Conservation (phyloP, 2,888 invertebrate genomes). For the Listrodromus nycthemerus region DNA sequence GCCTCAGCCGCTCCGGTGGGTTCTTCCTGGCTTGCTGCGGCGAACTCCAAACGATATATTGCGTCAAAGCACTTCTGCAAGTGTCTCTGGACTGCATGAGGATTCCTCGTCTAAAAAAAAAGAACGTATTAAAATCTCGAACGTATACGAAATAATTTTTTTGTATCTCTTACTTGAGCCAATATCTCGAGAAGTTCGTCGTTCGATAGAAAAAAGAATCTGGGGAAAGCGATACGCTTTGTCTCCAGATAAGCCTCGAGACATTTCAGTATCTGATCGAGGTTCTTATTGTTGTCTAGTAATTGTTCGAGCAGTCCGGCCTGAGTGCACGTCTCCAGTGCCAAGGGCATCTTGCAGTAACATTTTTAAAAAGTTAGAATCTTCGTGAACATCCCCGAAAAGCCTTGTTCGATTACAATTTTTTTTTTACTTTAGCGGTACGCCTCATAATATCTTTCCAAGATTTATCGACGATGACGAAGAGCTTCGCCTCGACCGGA, state of each 20-base stretch:
- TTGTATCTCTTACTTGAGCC: constrained; percentile 88
- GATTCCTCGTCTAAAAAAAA: constrained; percentile 89
- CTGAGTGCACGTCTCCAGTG: constrained; percentile 92
- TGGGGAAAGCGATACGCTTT: constrained; percentile 94
- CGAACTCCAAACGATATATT: constrained; percentile 92
- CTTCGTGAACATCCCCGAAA: background rate
- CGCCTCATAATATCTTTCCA: constrained; percentile 95
- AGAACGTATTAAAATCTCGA: constrained; percentile 29
- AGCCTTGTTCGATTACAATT: background rate
- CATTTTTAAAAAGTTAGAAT: background rate
- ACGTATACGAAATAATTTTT: background rate
- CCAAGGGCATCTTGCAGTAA: constrained; percentile 88
- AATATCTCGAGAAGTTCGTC: constrained; percentile 95
- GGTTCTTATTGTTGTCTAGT: constrained; percentile 90
- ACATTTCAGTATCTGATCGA: constrained; percentile 96
- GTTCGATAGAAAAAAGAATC: constrained; percentile 96
- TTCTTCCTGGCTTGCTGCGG: constrained; percentile 86
- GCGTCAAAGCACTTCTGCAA: constrained; percentile 96
- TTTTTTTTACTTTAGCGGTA: constrained; percentile 88
- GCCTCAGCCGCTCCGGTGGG: constrained; percentile 84
- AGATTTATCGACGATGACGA: constrained; percentile 93
- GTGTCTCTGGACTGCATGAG: constrained; percentile 95
- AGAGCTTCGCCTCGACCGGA: constrained; percentile 95
- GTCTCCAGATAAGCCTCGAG: constrained; percentile 95
- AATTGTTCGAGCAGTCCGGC: constrained; percentile 90